Percentiles rank a stretch among this genome's conserved stretches.
Conservation (phyloP, 2,888 invertebrate genomes). For the Julus scandinavius region DNA sequence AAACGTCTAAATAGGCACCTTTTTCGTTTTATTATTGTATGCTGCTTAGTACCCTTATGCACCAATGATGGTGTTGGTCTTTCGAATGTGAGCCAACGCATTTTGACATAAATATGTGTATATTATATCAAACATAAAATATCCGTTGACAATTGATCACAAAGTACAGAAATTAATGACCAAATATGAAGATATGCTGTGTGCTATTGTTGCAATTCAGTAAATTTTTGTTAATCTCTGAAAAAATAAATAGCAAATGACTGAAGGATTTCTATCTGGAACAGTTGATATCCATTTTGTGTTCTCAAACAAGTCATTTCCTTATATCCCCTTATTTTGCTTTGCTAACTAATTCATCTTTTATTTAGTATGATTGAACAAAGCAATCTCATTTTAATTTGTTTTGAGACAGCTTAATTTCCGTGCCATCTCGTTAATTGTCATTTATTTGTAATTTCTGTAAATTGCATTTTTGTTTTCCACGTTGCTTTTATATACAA, state of each 20-base stretch:
- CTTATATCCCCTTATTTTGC: background rate
- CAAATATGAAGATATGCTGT: background rate
- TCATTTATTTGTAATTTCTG: background rate
- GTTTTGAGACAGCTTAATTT: background rate
- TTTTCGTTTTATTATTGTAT: too few species aligned
- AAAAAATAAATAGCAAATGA: background rate
- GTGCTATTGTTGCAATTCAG: background rate
- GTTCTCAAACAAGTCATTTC: background rate
- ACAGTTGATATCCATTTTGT: background rate
- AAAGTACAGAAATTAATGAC: background rate
- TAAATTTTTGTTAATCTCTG: background rate
- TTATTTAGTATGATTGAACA: background rate
- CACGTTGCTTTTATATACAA: background rate
- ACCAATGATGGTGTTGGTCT: too few species aligned
- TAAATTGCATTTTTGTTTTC: background rate
- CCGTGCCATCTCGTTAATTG: conserved; percentile 10
- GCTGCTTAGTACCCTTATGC: too few species aligned
- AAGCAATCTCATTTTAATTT: background rate
- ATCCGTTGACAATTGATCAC: too few species aligned
- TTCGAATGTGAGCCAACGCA: too few species aligned
- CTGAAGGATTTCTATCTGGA: background rate
- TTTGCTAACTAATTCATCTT: background rate
- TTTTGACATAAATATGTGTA: too few species aligned
- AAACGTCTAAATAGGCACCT: too few species aligned
- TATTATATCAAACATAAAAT: too few species aligned